These are phyloP conservation scores for Plectrocnemia conspersa DNA, from an alignment of 1,140 invertebrate genomes.

Conservation along the genomic window DNA sequence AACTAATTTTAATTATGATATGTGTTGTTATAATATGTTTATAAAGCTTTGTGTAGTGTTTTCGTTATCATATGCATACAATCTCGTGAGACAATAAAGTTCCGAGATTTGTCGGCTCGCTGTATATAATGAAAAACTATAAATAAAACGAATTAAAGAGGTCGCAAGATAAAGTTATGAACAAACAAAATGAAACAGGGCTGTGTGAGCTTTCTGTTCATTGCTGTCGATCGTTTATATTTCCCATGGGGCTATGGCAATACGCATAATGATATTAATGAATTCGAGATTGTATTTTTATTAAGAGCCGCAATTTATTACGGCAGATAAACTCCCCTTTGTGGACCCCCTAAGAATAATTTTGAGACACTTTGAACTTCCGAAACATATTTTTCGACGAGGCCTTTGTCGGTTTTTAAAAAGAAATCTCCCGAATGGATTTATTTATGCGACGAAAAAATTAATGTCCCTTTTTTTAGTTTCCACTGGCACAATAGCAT, in stretches of 20 bases:
- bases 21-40: too few species aligned
- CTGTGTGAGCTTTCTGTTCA: too few species aligned
- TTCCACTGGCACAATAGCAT: slow-evolving; percentile 25
- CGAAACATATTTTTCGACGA: slow-evolving; percentile 27
- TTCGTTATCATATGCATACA: too few species aligned
- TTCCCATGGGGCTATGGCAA: slow-evolving; percentile 7
- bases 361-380: slow-evolving; percentile 21
- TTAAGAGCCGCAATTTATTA: slow-evolving; percentile 26
- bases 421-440: slow-evolving; percentile 20
- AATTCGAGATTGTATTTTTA: slow-evolving; percentile 28
- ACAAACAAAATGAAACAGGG: too few species aligned
- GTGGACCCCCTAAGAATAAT: slow-evolving; percentile 21
- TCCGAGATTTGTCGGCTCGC: too few species aligned
- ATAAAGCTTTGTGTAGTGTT: too few species aligned
- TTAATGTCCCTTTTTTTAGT: slow-evolving; percentile 27
- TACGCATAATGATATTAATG: slow-evolving; percentile 21
- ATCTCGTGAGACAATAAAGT: too few species aligned
- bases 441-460: slow-evolving; percentile 27
- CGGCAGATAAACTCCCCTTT: slow-evolving; percentile 22
- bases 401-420: slow-evolving; percentile 21
- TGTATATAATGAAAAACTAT: too few species aligned
- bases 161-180: too few species aligned
- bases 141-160: too few species aligned
- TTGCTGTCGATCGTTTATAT: slow-evolving; percentile 15
- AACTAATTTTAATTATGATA: too few species aligned